Conservation (phyloP, 2,888 invertebrate genomes). For the Portevinia maculata region DNA sequence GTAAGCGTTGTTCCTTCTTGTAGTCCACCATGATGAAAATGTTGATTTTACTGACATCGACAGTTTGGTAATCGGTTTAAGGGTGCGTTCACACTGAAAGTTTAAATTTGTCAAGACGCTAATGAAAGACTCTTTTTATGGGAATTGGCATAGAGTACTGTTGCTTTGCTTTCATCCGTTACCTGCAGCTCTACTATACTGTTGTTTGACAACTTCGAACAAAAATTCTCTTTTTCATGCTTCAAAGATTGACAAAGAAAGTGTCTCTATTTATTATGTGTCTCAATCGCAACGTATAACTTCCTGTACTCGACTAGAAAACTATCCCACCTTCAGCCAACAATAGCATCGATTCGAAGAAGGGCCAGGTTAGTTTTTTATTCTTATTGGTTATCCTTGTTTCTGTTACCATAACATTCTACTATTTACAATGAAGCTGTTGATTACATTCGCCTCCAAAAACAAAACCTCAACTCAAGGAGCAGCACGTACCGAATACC, state of each 20-base stretch:
- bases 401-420: conserved; percentile 57
- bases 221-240: conserved; percentile 8
- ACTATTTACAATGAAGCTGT: conserved; percentile 60
- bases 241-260: conserved; percentile 1
- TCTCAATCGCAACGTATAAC: conserved; percentile 7
- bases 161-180: too few relatives aligned
- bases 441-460: conserved; percentile 62
- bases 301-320: conserved; percentile 23
- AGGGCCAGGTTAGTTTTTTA: background rate
- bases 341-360: conserved; percentile 1
- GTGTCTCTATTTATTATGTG: conserved; percentile 24
- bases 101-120: too few relatives aligned
- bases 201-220: conserved; percentile 13
- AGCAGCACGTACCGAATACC: conserved; percentile 36
- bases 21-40: too few relatives aligned
- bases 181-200: too few relatives aligned
- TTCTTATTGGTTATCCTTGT: conserved; percentile 53
- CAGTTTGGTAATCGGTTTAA: too few relatives aligned
- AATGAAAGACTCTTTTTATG: too few relatives aligned
- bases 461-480: conserved; percentile 11
- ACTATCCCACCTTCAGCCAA: conserved; percentile 51
- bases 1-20: too few relatives aligned
- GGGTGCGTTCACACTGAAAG: too few relatives aligned
- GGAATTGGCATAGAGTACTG: too few relatives aligned
- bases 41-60: too few relatives aligned